Base-by-base conservation (phyloP, 2,797 vertebrate genomes). In the Anabacerthia variegaticeps region DNA sequence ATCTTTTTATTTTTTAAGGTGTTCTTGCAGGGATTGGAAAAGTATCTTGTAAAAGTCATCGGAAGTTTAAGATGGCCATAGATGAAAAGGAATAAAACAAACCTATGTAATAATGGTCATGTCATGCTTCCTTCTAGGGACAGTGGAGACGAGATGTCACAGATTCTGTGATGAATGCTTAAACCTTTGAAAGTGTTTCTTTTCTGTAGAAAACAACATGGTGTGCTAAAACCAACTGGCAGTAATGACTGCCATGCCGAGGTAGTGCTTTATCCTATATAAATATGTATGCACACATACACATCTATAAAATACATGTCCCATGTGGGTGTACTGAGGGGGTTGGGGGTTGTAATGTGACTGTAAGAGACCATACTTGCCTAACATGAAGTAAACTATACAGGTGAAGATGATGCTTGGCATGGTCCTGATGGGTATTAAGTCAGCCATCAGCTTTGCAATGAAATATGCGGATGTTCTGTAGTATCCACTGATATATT, bases 401-500 rank as follows among this genome's bases (percentile, higher is more conserved):
- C 97, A 97, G 87, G 98, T 98, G 98, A 99, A 99, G 97, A 99
- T 92, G 51, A 99, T 83, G 22, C 98, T 98, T 61, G 98, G 99
- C 79, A 99, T 3, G 41, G 98, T 98, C 88, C 99, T 98, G 95
- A 99, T 96, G 49, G 98, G 97, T 36, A 99, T 65, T 91, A 99
- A 95, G 91, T 99, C 99, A 85, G 98, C 98, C 49, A 99, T 75
- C 76, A 99, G 93, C 95, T 99, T 99, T 37, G 98, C 98, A 79
- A 99, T 97, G 97, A 99, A 99, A 97, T 99, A 99, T 19, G 98
- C 98, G 1, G 98, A 99, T 16, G 98, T 97, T 96, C 99, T 97
- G 97, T 99, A 99, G 98, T 99, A 99, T 39, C 99, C 99, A 49
- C 99, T 99, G 97, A 99, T 99, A 92, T 99, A 99, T 91, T 99